A percentile compares a stretch with the other conserved stretches of the same genome.
Evolutionary conservation across 2,888 invertebrate species (phyloP).

Genomic region (Apomyelois bistriatella): DNA sequence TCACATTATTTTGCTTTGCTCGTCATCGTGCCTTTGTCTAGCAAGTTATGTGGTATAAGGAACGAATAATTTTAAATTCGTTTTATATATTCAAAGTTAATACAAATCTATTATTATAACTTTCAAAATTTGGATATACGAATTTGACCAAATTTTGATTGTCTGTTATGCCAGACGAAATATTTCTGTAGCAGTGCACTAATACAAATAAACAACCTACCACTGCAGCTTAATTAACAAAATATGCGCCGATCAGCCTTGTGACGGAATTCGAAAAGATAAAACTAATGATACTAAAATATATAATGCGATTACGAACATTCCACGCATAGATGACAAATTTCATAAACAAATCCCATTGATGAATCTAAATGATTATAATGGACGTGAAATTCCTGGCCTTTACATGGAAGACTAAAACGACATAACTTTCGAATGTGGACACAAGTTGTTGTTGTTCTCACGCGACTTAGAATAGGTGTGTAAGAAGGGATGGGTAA

Average conservation of each 20-base stretch:
- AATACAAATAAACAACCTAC: conserved; percentile 37
- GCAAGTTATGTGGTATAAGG: no score
- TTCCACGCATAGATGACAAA: conserved; percentile 45
- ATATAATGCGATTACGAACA: conserved; percentile 41
- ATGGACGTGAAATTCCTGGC: conserved; percentile 54
- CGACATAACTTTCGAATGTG: conserved; percentile 44
- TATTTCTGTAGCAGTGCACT: conserved; percentile 39
- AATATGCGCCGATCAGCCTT: conserved; percentile 29
- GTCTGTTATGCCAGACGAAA: conserved; percentile 42
- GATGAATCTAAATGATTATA: conserved; percentile 51
- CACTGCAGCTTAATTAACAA: conserved; percentile 28
- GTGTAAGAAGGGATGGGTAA: conserved; percentile 48
- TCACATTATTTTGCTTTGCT: no score
- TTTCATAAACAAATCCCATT: conserved; percentile 43
- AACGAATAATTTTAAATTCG: no score
- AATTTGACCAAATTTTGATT: conserved; percentile 40
- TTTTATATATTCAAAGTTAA: no score
- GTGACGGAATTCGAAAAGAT: conserved; percentile 30
- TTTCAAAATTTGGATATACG: no score
- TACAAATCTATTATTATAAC: no score
- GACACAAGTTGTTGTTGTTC: conserved; percentile 35
- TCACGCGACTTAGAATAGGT: conserved; percentile 34
- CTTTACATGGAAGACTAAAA: conserved; percentile 43
- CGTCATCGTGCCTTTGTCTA: no score
- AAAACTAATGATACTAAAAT: conserved; percentile 39